phyloP scores from a whole-genome alignment of 1,140 invertebrate species.

The Oedothorax gibbosus region DNA sequence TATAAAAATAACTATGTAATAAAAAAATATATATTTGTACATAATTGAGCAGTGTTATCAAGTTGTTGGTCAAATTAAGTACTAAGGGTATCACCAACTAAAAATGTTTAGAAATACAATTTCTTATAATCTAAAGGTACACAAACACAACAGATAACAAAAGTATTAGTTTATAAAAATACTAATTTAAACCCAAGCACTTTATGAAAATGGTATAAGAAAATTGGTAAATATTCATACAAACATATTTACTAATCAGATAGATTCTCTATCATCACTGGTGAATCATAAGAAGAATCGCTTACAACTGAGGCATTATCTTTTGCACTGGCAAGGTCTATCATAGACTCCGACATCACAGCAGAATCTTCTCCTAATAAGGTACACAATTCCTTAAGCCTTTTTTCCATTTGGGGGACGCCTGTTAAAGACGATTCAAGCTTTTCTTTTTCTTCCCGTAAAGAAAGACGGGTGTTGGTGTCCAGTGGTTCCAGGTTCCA shows the following conservation, averaged over 20 bases:
- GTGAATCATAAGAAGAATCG: conserved; percentile 50
- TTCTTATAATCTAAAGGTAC: too few relatives aligned
- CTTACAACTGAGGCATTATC: conserved; percentile 28
- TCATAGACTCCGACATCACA: conserved; percentile 13
- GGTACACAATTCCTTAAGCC: conserved; percentile 70
- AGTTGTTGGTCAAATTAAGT: too few relatives aligned
- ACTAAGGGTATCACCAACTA: too few relatives aligned
- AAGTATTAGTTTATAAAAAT: too few relatives aligned
- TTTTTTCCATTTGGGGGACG: conserved; percentile 70
- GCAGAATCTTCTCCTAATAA: conserved; percentile 69
- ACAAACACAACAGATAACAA: too few relatives aligned
- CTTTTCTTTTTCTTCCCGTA: conserved; percentile 73
- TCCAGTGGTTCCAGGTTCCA: conserved; percentile 83
- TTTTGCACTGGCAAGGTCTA: conserved; percentile 23
- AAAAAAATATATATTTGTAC: too few relatives aligned
- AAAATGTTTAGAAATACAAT: too few relatives aligned
- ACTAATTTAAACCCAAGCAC: too few relatives aligned
- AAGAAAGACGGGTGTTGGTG: conserved; percentile 69
- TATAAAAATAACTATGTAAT: too few relatives aligned
- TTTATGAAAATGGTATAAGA: too few relatives aligned
- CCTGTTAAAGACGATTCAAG: conserved; percentile 70
- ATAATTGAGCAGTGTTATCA: too few relatives aligned
- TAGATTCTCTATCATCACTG: conserved; percentile 50
- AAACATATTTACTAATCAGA: conserved; percentile 28
- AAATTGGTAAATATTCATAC: too few relatives aligned